Percentiles rank a stretch among this genome's conserved stretches.
phyloP scores from a whole-genome alignment of 2,797 vertebrate genomes.

The Psittacula echo region DNA sequence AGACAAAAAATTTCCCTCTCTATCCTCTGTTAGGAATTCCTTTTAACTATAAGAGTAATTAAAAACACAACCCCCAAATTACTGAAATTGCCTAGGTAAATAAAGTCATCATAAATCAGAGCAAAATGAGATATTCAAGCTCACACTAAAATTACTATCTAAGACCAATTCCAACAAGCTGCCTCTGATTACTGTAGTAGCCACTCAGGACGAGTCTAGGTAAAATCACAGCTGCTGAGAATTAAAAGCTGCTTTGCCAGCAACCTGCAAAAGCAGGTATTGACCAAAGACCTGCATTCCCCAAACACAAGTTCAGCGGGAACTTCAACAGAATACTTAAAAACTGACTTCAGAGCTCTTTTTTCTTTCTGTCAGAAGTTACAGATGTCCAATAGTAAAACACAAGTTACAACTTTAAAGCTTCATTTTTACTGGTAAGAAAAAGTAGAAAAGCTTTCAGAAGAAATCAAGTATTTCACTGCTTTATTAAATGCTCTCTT shows the following conservation, averaged over 20 bases:
- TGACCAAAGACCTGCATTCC: not conserved
- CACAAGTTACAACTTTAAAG: not conserved
- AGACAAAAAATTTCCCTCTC: not conserved
- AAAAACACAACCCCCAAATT: not conserved
- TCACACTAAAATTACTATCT: not conserved
- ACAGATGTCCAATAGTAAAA: not conserved
- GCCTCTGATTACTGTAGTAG: not conserved
- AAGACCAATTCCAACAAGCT: slow-evolving; percentile 2
- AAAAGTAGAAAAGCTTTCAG: slow-evolving; percentile 22
- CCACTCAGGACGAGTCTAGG: not conserved
- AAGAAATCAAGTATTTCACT: not conserved
- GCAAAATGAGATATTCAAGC: not conserved
- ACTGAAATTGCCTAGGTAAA: not conserved
- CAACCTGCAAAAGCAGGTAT: not conserved
- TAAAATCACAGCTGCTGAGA: not conserved
- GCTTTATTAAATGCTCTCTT: slow-evolving; percentile 13
- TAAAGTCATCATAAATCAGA: slow-evolving; percentile 3
- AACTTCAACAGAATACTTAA: not conserved
- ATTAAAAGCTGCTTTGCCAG: not conserved
- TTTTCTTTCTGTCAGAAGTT: not conserved
- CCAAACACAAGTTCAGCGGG: not conserved
- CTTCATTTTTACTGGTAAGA: not conserved
- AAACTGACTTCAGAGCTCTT: not conserved
- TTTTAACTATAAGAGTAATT: not conserved
- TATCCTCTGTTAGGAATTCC: not conserved